phyloP scores from a whole-genome alignment of 2,797 vertebrate species.

The Coracias cyanogaster region DNA sequence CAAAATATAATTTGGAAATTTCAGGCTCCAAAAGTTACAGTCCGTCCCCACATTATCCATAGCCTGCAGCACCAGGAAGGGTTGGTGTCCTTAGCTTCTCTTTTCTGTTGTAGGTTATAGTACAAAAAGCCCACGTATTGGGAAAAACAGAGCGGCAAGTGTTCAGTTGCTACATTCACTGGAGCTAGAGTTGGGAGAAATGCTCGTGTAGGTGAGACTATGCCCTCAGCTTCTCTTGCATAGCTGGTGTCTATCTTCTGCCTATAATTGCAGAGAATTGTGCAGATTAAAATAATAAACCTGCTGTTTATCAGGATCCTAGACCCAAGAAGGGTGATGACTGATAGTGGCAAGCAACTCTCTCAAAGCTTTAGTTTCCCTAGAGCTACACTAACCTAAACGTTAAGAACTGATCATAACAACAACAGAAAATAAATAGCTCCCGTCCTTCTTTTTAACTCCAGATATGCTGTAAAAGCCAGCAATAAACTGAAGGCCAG shows the following conservation, averaged over 20 bases:
- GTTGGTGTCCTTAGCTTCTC: neutral
- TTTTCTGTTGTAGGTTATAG: neutral
- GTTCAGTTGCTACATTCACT: neutral
- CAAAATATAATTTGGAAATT: neutral
- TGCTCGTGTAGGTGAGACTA: neutral
- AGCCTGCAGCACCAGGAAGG: neutral
- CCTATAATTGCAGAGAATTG: neutral
- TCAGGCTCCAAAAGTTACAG: neutral
- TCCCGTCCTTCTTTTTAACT: neutral
- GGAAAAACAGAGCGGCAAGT: neutral
- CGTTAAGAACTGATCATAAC: neutral
- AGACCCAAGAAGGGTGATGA: neutral
- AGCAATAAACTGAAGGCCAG: neutral
- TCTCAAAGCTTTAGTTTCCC: neutral
- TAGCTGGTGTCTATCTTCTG: neutral
- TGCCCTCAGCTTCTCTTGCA: neutral
- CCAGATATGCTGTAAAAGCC: neutral
- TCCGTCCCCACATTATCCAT: neutral
- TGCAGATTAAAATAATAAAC: neutral
- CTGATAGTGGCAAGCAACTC: neutral
- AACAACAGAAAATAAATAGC: neutral
- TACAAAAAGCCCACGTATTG: neutral
- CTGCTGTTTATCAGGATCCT: neutral
- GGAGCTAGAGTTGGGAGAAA: neutral
- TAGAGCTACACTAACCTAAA: neutral